Percentiles rank a stretch among this genome's conserved stretches.
These are phyloP conservation scores for Parasteatoda tepidariorum DNA, from an alignment of 1,140 invertebrate genomes.

Conservation along the genomic window DNA sequence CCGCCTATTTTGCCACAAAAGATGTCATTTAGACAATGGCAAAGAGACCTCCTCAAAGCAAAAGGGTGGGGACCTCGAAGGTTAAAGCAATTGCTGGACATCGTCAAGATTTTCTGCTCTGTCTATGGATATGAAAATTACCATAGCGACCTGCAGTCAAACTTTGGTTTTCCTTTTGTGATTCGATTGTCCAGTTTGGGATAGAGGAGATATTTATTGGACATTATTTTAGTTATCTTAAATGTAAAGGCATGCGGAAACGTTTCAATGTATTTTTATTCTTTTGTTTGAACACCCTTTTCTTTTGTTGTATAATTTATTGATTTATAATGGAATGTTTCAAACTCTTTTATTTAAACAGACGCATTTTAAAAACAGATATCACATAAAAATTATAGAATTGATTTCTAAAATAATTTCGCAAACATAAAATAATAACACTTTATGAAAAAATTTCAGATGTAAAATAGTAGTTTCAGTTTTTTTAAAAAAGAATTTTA, in stretches of 20 bases:
- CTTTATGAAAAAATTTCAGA: background rate
- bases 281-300: background rate
- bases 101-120: background rate
- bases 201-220: constrained; percentile 8
- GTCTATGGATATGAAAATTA: constrained; percentile 13
- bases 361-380: too few species aligned
- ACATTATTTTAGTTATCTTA: background rate
- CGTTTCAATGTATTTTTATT: background rate
- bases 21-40: constrained; percentile 18
- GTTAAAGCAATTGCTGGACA: constrained; percentile 13
- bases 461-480: too few species aligned
- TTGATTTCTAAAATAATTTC: background rate
- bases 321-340: background rate
- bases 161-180: background rate
- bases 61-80: constrained; percentile 6
- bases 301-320: background rate
- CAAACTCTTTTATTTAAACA: background rate
- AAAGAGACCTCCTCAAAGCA: background rate
- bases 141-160: constrained; percentile 33
- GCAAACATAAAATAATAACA: background rate
- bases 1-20: background rate
- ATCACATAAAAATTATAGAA: background rate
- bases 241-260: background rate
- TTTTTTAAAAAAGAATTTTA: too few species aligned
- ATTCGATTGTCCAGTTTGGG: background rate